Evolutionary conservation across 2,888 invertebrate genomes (phyloP).

Genomic region (Xestoiulus laeticollis): DNA sequence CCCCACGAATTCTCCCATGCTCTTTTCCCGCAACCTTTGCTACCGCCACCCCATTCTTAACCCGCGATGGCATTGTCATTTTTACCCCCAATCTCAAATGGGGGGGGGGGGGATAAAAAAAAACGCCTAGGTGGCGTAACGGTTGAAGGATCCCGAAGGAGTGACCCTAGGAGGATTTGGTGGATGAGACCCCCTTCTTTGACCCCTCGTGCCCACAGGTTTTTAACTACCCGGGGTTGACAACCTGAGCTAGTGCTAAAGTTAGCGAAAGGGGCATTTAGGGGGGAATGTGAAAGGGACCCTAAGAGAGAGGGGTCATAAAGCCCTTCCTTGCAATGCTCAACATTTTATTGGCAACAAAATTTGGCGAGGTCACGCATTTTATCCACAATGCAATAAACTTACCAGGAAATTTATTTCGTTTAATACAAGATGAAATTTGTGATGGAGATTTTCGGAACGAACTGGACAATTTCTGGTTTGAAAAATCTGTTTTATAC

Average conservation of each 20-base stretch:
- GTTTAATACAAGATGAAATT: too few species aligned
- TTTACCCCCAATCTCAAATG: not conserved
- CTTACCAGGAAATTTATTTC: too few species aligned
- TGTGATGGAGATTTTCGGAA: too few species aligned
- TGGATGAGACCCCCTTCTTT: not conserved
- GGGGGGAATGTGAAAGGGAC: too few species aligned
- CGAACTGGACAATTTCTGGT: too few species aligned
- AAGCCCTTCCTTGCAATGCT: too few species aligned
- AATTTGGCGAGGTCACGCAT: too few species aligned
- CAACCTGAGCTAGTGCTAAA: not conserved
- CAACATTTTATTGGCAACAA: too few species aligned
- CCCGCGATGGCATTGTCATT: slow-evolving; percentile 17
- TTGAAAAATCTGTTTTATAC: too few species aligned
- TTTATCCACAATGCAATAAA: too few species aligned
- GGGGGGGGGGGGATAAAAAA: not conserved
- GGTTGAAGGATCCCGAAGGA: slow-evolving; percentile 9
- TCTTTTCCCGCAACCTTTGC: slow-evolving; percentile 17
- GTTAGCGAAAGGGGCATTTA: not conserved
- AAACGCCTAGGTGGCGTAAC: not conserved
- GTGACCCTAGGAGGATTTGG: not conserved
- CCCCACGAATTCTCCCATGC: not conserved
- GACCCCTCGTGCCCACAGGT: not conserved
- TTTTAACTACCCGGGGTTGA: not conserved
- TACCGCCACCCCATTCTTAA: not conserved
- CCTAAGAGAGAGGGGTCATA: not conserved